Conservation (phyloP, 1,140 invertebrate species). For the Homalodisca vitripennis region DNA sequence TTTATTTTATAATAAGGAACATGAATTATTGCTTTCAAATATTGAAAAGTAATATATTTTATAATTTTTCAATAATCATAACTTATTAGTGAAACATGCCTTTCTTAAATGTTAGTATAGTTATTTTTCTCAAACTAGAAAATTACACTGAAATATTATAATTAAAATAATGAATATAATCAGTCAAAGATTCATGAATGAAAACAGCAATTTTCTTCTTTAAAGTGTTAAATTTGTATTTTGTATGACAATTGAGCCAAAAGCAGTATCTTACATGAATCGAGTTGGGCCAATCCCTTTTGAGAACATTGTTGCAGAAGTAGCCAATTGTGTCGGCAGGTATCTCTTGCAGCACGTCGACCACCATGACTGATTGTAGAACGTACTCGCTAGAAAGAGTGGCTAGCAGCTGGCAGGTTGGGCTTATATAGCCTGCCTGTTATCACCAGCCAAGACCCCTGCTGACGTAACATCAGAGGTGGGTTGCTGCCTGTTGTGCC, state of each 20-base stretch:
- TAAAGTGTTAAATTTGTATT: not conserved
- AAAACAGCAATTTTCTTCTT: not conserved
- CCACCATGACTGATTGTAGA: no score
- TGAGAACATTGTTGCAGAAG: slow-evolving; percentile 37
- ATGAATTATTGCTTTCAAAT: no score
- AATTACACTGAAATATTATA: not conserved
- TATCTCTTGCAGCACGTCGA: slow-evolving; percentile 32
- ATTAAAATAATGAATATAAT: not conserved
- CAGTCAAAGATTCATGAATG: not conserved
- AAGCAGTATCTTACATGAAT: slow-evolving; percentile 35
- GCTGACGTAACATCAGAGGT: no score
- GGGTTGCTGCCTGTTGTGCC: no score
- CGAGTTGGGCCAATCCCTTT: slow-evolving; percentile 36
- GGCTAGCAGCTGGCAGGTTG: no score
- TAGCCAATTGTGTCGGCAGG: slow-evolving; percentile 19
- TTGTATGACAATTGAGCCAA: not conserved
- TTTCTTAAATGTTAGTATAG: not conserved
- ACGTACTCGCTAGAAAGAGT: no score
- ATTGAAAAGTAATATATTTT: not conserved
- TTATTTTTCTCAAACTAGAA: not conserved
- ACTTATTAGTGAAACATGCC: not conserved
- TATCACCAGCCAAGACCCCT: no score
- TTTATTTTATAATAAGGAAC: not conserved
- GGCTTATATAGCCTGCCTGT: no score
- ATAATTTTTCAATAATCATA: not conserved